Percentiles rank a stretch among this genome's conserved stretches.
Conservation (phyloP, 2,113 vertebrate species). For the Hippolais icterina region DNA sequence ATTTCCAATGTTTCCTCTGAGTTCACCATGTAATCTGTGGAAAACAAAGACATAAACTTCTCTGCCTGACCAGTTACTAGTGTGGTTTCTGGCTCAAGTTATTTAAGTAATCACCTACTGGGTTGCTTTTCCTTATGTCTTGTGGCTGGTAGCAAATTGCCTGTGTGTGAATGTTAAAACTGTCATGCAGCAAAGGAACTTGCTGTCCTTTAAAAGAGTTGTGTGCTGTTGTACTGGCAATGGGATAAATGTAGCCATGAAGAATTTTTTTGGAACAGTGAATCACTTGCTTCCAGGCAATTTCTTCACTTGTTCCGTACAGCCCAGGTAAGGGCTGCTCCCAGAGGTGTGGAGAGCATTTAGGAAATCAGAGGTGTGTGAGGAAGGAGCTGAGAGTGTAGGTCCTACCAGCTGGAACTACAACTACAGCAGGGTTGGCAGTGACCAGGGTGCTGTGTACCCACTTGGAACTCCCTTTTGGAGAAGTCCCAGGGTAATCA, state of each 20-base stretch:
- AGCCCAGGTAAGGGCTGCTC: neutral
- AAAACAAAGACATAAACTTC: neutral
- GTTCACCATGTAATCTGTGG: neutral
- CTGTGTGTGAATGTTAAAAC: neutral
- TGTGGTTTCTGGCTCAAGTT: neutral
- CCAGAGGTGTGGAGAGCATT: accelerated
- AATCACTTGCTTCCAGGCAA: accelerated
- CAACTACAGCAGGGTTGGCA: neutral
- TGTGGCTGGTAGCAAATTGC: neutral
- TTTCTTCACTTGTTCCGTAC: neutral
- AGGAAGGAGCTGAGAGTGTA: neutral
- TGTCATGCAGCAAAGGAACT: neutral
- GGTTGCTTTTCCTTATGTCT: neutral
- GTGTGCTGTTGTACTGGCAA: neutral
- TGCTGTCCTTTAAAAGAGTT: neutral
- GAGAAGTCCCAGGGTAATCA: neutral
- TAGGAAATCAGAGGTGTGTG: neutral
- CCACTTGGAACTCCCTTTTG: neutral
- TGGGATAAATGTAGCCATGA: neutral
- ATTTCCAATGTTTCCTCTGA: neutral
- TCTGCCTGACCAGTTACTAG: neutral
- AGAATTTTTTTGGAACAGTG: neutral
- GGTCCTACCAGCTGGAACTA: neutral
- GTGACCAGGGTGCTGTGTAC: neutral
- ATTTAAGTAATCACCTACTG: neutral